phyloP scores from a whole-genome alignment of 2,888 invertebrate species.

The Deilephila elpenor region DNA sequence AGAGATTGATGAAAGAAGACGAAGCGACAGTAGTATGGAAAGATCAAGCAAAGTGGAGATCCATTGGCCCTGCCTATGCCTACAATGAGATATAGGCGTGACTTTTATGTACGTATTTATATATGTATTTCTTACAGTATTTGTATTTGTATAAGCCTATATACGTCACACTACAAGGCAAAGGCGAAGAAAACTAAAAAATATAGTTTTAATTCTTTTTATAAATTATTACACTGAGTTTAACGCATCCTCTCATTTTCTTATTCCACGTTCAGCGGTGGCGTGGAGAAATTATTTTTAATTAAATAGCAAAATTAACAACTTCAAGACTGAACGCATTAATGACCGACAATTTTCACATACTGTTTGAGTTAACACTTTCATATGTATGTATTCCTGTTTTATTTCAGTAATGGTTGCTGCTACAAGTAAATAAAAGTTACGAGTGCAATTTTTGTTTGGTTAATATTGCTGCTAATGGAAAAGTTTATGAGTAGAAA shows the following conservation, averaged over 20 bases:
- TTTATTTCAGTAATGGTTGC: background rate
- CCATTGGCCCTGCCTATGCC: too few species aligned
- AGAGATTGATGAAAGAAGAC: too few species aligned
- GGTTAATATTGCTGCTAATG: too few species aligned
- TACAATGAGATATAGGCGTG: too few species aligned
- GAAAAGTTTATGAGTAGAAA: too few species aligned
- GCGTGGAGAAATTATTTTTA: slow-evolving; percentile 58
- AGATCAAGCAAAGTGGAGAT: too few species aligned
- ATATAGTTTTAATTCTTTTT: too few species aligned
- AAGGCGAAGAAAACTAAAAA: background rate
- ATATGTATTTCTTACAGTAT: too few species aligned
- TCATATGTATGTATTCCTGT: background rate
- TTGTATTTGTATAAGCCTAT: background rate
- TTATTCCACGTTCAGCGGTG: slow-evolving; percentile 43
- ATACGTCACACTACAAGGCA: background rate
- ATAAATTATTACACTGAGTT: background rate
- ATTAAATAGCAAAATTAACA: slow-evolving; percentile 59
- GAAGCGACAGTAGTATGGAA: too few species aligned
- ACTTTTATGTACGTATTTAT: too few species aligned
- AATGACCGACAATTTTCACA: slow-evolving; percentile 49
- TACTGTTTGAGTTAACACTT: slow-evolving; percentile 36
- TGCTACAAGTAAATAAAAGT: background rate
- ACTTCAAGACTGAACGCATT: slow-evolving; percentile 45
- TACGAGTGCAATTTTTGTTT: background rate
- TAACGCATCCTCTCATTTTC: slow-evolving; percentile 33